phyloP scores from a whole-genome alignment of 37 sponge, comb jelly and placozoan genomes.

The Agelas oroides region DNA sequence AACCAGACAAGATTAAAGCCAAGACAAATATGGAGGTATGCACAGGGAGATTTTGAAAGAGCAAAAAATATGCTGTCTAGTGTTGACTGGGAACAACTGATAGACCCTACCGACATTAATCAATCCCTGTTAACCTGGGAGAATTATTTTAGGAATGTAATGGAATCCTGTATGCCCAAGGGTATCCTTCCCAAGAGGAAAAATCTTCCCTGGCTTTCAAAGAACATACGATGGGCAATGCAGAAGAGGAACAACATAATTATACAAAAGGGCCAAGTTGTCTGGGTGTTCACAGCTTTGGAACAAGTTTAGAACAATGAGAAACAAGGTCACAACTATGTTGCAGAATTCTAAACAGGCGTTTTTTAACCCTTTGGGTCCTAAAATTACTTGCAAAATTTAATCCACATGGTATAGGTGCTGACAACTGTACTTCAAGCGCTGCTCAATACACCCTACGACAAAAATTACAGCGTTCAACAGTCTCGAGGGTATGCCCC shows the following conservation, averaged over 20 bases:
- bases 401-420: too few species aligned
- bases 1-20: neutral
- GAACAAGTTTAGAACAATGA: neutral
- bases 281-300: too few species aligned
- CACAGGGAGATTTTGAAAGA: slow-evolving; percentile 1
- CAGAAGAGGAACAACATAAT: slow-evolving; percentile 8
- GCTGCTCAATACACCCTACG: too few species aligned
- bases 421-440: too few species aligned
- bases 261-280: neutral
- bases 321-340: slow-evolving; percentile 6
- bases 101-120: too few species aligned
- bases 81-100: too few species aligned
- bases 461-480: too few species aligned
- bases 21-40: neutral
- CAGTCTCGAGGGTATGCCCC: too few species aligned
- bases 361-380: too few species aligned
- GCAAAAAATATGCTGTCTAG: neutral
- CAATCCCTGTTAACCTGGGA: too few species aligned
- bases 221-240: neutral
- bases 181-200: neutral
- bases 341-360: neutral
- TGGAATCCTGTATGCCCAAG: neutral
- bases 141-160: neutral
- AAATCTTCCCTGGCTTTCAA: slow-evolving; percentile 8
- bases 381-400: too few species aligned